Conservation (phyloP, 1,140 invertebrate species). For the Trichogramma pretiosum region DNA sequence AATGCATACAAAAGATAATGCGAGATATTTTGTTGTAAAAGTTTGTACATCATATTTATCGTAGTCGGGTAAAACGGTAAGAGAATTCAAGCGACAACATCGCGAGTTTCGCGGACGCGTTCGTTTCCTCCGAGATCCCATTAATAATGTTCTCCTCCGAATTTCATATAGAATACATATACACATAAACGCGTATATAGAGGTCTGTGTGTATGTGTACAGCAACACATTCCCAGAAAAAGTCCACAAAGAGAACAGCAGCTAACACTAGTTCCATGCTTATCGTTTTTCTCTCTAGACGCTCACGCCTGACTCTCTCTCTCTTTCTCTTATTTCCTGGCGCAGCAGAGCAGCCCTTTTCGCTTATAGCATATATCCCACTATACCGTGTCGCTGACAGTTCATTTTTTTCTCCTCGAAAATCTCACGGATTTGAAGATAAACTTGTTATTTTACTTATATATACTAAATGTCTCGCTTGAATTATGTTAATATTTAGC, state of each 20-base stretch:
- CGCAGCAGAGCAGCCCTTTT: neutral
- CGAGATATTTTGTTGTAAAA: too few species aligned
- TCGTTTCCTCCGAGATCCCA: constrained; percentile 20
- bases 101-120: neutral
- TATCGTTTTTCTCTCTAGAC: neutral
- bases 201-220: too few species aligned
- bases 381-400: too few species aligned
- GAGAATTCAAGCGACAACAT: constrained; percentile 1
- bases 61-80: neutral
- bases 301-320: neutral
- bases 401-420: too few species aligned
- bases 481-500: too few species aligned
- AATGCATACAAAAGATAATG: too few species aligned
- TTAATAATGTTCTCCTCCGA: constrained; percentile 28
- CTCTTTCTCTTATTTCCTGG: neutral
- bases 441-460: too few species aligned
- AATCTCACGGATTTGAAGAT: too few species aligned
- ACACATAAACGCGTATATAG: neutral
- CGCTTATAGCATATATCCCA: too few species aligned
- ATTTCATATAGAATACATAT: neutral
- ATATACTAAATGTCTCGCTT: too few species aligned
- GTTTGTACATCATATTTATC: too few species aligned
- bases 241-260: neutral
- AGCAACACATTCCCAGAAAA: constrained; percentile 18
- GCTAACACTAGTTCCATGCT: neutral